phyloP scores from a whole-genome alignment of 2,888 invertebrate genomes.

The Brenthis hecate region DNA sequence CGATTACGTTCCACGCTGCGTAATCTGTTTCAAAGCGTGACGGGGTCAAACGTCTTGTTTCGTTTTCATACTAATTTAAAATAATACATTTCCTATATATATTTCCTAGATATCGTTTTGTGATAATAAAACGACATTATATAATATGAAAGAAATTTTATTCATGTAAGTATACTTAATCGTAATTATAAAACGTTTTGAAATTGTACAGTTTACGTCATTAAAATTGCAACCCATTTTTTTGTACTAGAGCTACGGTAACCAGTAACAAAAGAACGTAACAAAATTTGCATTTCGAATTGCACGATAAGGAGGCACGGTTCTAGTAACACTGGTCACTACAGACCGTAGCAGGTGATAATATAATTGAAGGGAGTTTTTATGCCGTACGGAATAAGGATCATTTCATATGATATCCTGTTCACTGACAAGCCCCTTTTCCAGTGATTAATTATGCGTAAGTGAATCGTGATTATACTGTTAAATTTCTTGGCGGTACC shows the following conservation, averaged over 20 bases:
- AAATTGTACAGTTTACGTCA: too few species aligned
- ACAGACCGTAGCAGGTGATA: conserved; percentile 4
- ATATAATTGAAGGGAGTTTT: background rate
- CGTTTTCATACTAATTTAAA: conserved; percentile 5
- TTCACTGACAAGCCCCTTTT: conserved; percentile 20
- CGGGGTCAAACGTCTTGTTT: conserved; percentile 22
- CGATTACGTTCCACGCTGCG: conserved; percentile 18
- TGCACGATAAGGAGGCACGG: conserved; percentile 2
- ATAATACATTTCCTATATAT: conserved; percentile 6
- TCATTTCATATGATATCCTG: background rate
- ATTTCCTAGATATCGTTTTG: background rate
- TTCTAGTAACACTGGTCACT: conserved; percentile 2
- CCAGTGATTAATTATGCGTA: conserved; percentile 34
- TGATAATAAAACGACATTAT: too few species aligned
- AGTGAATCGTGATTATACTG: conserved; percentile 30
- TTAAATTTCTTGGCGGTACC: conserved; percentile 32
- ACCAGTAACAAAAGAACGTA: background rate
- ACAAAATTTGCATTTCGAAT: background rate
- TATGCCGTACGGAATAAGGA: conserved; percentile 4
- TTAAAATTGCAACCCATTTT: too few species aligned
- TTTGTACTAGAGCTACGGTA: too few species aligned
- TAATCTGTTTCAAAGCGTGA: conserved; percentile 22
- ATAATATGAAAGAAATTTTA: too few species aligned
- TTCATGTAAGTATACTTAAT: too few species aligned
- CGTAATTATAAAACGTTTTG: too few species aligned